Percentiles rank a stretch among this genome's conserved stretches.
Conservation (phyloP, 2,888 invertebrate species). For the Halocaridina rubra region DNA sequence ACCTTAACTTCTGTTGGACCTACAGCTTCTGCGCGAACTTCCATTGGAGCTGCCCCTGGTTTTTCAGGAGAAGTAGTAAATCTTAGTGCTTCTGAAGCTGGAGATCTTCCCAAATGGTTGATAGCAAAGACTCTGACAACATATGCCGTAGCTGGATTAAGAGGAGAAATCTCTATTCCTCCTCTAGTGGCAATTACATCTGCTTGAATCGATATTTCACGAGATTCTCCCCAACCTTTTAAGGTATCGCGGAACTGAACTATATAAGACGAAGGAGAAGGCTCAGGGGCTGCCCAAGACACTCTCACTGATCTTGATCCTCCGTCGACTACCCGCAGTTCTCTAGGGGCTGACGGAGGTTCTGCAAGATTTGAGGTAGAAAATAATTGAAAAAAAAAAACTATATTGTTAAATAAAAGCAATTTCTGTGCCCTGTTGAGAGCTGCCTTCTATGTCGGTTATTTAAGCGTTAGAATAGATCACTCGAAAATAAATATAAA, state of each 20-base stretch:
- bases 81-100: conserved; percentile 57
- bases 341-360: conserved; percentile 57
- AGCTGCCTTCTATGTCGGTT: too few species aligned
- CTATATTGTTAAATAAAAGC: too few species aligned
- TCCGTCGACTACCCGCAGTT: conserved; percentile 39
- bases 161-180: conserved; percentile 47
- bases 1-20: conserved; percentile 75
- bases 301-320: conserved; percentile 45
- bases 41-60: conserved; percentile 78
- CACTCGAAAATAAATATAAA: too few species aligned
- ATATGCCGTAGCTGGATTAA: conserved; percentile 64
- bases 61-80: conserved; percentile 68
- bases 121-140: conserved; percentile 63
- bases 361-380: neutral
- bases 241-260: conserved; percentile 43
- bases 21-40: conserved; percentile 78
- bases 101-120: conserved; percentile 63
- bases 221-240: conserved; percentile 42
- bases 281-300: conserved; percentile 51
- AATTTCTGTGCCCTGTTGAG: too few species aligned
- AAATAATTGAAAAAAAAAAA: too few species aligned
- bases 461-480: too few species aligned
- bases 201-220: conserved; percentile 26
- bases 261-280: conserved; percentile 40
- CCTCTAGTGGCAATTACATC: neutral